Conservation (phyloP, 2,888 invertebrate species). For the Oxytorus armatus region DNA sequence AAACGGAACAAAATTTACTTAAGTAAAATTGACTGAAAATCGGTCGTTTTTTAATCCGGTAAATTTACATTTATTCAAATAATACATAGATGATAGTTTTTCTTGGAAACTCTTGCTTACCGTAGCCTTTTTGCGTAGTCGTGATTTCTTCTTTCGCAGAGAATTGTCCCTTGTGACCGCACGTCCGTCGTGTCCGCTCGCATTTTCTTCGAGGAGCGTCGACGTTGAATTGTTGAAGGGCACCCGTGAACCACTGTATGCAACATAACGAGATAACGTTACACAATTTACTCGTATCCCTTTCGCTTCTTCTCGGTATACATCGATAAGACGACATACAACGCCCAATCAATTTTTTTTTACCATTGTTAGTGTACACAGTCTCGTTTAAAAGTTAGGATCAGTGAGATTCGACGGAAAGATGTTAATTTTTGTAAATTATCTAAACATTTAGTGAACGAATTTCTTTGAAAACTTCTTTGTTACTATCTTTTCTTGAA, state of each 20-base stretch:
- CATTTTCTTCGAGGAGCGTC: slow-evolving; percentile 85
- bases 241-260: slow-evolving; percentile 78
- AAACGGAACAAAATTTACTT: no score
- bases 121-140: slow-evolving; percentile 84
- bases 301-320: background rate
- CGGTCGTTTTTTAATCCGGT: background rate
- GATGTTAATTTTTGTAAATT: no score
- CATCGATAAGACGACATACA: background rate
- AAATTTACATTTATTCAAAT: background rate
- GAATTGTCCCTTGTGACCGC: slow-evolving; percentile 83
- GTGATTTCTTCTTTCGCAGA: slow-evolving; percentile 84
- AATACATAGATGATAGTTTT: background rate
- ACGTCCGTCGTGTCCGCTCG: slow-evolving; percentile 80
- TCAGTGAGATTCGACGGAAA: background rate
- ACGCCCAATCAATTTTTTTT: background rate
- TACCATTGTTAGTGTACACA: background rate
- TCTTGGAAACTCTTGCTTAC: slow-evolving; percentile 74
- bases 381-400: background rate
- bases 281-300: slow-evolving; percentile 10
- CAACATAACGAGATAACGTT: slow-evolving; percentile 44
- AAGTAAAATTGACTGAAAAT: no score
- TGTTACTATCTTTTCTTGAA: no score
- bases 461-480: background rate
- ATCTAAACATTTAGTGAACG: no score
- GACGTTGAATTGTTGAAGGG: slow-evolving; percentile 85